Base-by-base conservation (phyloP, 2,888 invertebrate genomes). In the Megamerina dolium region DNA sequence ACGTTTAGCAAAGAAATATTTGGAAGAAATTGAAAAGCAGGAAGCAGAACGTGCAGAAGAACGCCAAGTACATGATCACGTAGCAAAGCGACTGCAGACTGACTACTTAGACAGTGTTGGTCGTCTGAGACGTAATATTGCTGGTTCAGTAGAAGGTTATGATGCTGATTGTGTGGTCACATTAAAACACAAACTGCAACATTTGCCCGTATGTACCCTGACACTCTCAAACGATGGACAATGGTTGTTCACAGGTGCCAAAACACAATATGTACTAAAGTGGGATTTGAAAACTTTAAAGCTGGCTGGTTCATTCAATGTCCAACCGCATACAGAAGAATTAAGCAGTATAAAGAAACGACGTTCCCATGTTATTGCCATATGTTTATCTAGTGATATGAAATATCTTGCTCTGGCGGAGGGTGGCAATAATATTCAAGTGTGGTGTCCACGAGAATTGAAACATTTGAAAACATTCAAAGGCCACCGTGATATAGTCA, bases 81-180 rank as follows among this genome's bases (percentile, higher is more conserved):
- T 72, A 3, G 78, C 83, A n/a, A 81, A 81, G 56, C 78, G 89
- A 43, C 75, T 95, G 43, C 84, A 84, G 56, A 83, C 85, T 53
- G 92, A 93, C 64, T 85, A 88, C 64, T 75, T 94, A 30, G 91
- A 91, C 66, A 86, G 88, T 64, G 82, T 83, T 49, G 93, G 94
- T 3, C 83, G 81, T 69, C 72, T 94, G 52, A 79, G 82, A 41
- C 80, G 80, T 58, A 77, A 79, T 61, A 77, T 93, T 21, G 93
- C 94, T 1, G 80, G 81, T 49, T 71, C 73, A 39, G 77, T 79
- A 46, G 67, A 63, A 38, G 71, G 73, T 14, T 72, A 64, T 34
- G 66, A 76, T 39, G 52, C 58, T 3, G 64, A 68, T 35, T 72
- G 75, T 41, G 55, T 78, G 3, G 72, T 75, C 47, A 60, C 77